phyloP scores from a whole-genome alignment of 2,797 vertebrate genomes.

The Hozukius guyotensis region DNA sequence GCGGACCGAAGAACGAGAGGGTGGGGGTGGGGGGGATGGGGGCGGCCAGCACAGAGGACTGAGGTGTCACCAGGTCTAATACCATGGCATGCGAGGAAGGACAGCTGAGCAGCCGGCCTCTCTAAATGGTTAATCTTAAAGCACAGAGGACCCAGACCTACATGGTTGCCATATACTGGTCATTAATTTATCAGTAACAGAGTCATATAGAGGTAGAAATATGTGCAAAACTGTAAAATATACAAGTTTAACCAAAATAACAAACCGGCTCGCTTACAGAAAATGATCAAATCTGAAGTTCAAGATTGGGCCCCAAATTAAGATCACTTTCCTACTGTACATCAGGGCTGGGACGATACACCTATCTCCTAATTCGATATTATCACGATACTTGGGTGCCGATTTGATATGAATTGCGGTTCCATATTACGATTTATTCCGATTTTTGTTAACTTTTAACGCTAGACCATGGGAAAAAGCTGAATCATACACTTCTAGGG shows the following conservation, averaged over 20 bases:
- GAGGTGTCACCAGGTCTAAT: slow-evolving; percentile 81
- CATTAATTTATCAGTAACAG: slow-evolving; percentile 23
- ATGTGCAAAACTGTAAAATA: slow-evolving; percentile 3
- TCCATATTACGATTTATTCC: too few species aligned
- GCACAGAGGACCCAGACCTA: slow-evolving; percentile 40
- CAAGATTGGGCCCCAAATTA: neutral
- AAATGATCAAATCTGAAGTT: neutral
- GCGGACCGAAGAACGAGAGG: slow-evolving; percentile 46
- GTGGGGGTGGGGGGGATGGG: neutral
- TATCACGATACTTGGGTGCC: too few species aligned
- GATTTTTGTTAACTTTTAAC: too few species aligned
- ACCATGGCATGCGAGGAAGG: slow-evolving; percentile 74
- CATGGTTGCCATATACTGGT: slow-evolving; percentile 10
- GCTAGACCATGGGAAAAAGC: too few species aligned
- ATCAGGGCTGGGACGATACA: too few species aligned
- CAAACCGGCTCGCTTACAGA: neutral
- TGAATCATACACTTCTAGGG: too few species aligned
- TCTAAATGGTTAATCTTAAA: slow-evolving; percentile 80
- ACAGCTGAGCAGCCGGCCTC: slow-evolving; percentile 80
- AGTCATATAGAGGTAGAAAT: neutral
- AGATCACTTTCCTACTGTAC: too few species aligned
- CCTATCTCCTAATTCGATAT: too few species aligned
- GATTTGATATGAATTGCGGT: too few species aligned
- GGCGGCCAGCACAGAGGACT: slow-evolving; percentile 48
- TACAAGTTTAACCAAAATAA: neutral